Base-by-base conservation (phyloP, 2,113 vertebrate species). In the Solenodon paradoxus region DNA sequence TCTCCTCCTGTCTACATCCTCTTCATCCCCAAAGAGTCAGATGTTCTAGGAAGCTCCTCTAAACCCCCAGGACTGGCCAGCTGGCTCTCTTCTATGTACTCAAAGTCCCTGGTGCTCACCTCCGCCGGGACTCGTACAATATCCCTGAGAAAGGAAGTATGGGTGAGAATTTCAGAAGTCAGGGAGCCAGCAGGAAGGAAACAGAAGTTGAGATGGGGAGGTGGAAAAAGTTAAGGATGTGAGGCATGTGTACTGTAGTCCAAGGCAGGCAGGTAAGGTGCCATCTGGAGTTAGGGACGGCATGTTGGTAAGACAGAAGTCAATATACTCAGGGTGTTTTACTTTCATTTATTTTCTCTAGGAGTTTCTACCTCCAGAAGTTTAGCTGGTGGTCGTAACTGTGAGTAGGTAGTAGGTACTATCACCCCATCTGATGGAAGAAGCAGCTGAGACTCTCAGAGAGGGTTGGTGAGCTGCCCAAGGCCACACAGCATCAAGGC, bases 221-320 rank as follows among this genome's bases (percentile, higher is more conserved):
- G 51, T 1, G 22, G n/a, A 19, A 53, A 69, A 47, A 78, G 68
- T 51, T 7, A 16, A 88, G n/a, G 4, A 35, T 30, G 59, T 77
- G 49, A 28, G 5, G 42, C 2, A 26, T 2, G 5, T 19, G 10
- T 16, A 45, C 4, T 28, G 0, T 81, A 53, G 42, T 7, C 75
- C 53, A 38, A 13, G 38, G 24, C 0, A n/a, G 53, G 22, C 82
- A 69, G 40, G 6, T 51, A 30, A 38, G 51, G 59, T 24, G 32
- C 30, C 1, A 11, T 0, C 47, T 4, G 32, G 49, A 59, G 55
- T 4, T 2, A 28, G 79, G 32, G 19, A 32, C 2, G 0, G 6
- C 45, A 4, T 17, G 26, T 30, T 10, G 5, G 1, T 59, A 35
- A 82, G 40, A 47, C n/a, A 19, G 30, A 88, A 38, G n/a, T 64